phyloP scores from a whole-genome alignment of 2,888 invertebrate species.

The Disparrhopalites patrizii region DNA sequence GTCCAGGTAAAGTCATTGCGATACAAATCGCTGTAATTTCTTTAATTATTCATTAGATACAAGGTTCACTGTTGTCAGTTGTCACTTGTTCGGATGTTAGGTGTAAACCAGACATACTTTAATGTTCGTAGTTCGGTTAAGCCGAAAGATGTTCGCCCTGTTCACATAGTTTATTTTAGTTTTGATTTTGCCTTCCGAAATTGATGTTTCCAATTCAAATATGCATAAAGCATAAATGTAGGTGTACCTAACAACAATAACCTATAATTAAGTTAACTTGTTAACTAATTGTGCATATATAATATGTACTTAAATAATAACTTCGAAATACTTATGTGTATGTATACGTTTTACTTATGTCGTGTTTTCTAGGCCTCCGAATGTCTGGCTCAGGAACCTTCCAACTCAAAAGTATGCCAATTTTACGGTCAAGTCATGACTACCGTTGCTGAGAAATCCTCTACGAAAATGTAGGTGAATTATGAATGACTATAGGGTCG shows the following conservation, averaged over 20 bases:
- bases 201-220: too few species aligned
- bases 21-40: too few species aligned
- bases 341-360: too few species aligned
- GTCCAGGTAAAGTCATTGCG: conserved; percentile 43
- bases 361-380: conserved; percentile 18
- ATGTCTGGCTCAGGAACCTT: neutral
- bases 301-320: conserved; percentile 3
- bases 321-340: neutral
- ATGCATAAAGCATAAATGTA: too few species aligned
- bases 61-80: too few species aligned
- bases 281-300: neutral
- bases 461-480: conserved; percentile 37
- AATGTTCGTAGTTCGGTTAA: too few species aligned
- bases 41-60: too few species aligned
- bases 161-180: neutral
- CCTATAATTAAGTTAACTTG: too few species aligned
- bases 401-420: conserved; percentile 12
- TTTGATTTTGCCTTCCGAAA: too few species aligned
- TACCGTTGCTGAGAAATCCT: conserved; percentile 41
- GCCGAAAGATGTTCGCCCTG: neutral
- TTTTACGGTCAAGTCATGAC: conserved; percentile 40
- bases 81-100: too few species aligned
- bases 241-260: too few species aligned
- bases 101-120: too few species aligned
- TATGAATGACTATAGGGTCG: neutral